These are phyloP conservation scores for Myanophis thanlyinensis DNA, from an alignment of 2,113 vertebrate species.

Conservation along the genomic window DNA sequence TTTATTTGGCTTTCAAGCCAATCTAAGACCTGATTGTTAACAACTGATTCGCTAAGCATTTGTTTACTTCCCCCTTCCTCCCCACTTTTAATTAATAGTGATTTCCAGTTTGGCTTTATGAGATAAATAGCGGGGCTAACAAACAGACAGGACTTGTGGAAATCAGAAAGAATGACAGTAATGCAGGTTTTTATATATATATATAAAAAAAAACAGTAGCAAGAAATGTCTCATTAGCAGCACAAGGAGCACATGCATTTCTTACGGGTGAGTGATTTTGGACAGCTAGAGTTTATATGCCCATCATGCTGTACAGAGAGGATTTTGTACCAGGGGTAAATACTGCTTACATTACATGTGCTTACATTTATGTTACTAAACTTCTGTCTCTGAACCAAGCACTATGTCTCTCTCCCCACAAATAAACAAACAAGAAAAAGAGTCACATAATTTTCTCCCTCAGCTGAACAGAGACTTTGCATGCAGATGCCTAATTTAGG, in stretches of 20 bases:
- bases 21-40: constrained; percentile 39
- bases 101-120: constrained; percentile 44
- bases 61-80: background rate
- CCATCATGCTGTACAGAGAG: background rate
- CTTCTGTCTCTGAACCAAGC: background rate
- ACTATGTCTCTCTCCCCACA: background rate
- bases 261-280: background rate
- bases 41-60: constrained; percentile 49
- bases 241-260: background rate
- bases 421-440: background rate
- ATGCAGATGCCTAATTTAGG: background rate
- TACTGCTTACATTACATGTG: background rate
- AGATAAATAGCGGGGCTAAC: constrained; percentile 27
- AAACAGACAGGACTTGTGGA: background rate
- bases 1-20: constrained; percentile 46
- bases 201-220: background rate
- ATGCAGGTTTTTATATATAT: background rate
- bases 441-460: background rate
- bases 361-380: background rate
- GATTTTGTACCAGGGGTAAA: background rate
- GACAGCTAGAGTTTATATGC: background rate
- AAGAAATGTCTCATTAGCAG: background rate
- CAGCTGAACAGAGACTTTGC: background rate
- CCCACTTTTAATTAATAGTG: constrained; percentile 32
- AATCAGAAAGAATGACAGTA: background rate